Evolutionary conservation across 2,113 vertebrate genomes (phyloP).

Genomic region (Clarias gariepinus): DNA sequence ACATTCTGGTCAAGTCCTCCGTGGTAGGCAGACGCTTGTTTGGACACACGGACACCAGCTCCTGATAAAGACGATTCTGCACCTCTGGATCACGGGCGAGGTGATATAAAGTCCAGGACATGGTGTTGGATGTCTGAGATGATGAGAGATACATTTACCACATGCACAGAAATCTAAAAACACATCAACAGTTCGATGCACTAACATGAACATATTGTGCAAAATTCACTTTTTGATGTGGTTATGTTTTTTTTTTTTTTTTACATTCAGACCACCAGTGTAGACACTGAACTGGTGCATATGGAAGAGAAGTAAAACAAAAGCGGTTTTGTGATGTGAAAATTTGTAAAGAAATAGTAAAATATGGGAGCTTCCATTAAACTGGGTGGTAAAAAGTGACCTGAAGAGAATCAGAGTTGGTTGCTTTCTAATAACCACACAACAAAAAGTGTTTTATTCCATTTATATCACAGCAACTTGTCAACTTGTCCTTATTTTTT

Average conservation of each 20-base stretch:
- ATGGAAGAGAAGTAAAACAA: no score
- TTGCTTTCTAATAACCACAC: neutral
- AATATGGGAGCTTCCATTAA: neutral
- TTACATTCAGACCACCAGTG: no score
- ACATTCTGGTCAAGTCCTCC: slow-evolving; percentile 69
- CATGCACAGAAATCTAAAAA: neutral
- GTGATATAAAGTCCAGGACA: slow-evolving; percentile 75
- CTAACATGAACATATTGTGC: neutral
- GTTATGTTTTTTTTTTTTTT: no score
- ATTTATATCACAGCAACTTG: neutral
- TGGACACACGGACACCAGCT: slow-evolving; percentile 68
- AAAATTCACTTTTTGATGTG: no score
- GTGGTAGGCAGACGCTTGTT: slow-evolving; percentile 56
- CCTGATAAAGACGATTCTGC: slow-evolving; percentile 66
- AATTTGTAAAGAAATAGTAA: no score
- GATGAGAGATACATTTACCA: neutral
- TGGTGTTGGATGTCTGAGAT: slow-evolving; percentile 76
- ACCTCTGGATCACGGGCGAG: slow-evolving; percentile 60
- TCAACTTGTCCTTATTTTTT: no score
- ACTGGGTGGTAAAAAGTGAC: neutral
- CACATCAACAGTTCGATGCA: neutral
- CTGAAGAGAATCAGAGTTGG: neutral
- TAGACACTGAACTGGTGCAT: no score
- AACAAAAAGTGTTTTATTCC: neutral
- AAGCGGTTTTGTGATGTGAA: no score